Base-by-base conservation (phyloP, 2,113 vertebrate species). In the Meriones unguiculatus region DNA sequence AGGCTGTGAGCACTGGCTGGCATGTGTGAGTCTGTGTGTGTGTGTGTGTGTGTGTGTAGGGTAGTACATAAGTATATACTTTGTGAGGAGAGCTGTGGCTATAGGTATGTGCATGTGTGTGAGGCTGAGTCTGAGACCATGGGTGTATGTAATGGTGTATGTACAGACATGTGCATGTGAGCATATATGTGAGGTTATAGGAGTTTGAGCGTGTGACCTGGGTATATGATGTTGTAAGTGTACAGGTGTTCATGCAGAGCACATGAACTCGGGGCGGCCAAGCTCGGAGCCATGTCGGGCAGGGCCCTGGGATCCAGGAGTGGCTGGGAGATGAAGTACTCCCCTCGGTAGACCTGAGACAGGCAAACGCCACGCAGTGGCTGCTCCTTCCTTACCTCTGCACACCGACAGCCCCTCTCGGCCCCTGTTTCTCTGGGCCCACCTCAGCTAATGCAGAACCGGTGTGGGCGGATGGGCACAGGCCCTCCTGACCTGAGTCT, bases 1-100 rank as follows among this genome's bases (percentile, higher is more conserved):
- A 18, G 67, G 32, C 67, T 57, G 0, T 41, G 57, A 22, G 28
- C 10, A 0, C 20, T 1, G 50, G 2, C 17, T 10, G 3, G 4
- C 0, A 0, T 32, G 84, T 5, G 73, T 8, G 78, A 22, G 65
- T 32, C 14, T 7, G 14, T 12, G 46, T 5, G 46, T 46, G 46
- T 46, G 46, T 4, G 84, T 5, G 73, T 8, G 87, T 15, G 65
- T 32, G 20, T 7, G 14, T 12, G 2, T 1, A 0, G 14, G 81
- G 0, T 38, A 2, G 81, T 67, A 32, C 28, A 32, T 86, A 46
- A 11, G 38, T 54, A 30, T 5, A 41, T 38, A 64, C 30, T 32
- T 28, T 38, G 41, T 70, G 59, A 69, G 41, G 69, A 7, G 69
- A 28, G 6, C 10, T 69, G 65, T 18, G 9, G 50, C 46, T 25